Conservation (phyloP, 2,113 vertebrate genomes). For the Mola mola region DNA sequence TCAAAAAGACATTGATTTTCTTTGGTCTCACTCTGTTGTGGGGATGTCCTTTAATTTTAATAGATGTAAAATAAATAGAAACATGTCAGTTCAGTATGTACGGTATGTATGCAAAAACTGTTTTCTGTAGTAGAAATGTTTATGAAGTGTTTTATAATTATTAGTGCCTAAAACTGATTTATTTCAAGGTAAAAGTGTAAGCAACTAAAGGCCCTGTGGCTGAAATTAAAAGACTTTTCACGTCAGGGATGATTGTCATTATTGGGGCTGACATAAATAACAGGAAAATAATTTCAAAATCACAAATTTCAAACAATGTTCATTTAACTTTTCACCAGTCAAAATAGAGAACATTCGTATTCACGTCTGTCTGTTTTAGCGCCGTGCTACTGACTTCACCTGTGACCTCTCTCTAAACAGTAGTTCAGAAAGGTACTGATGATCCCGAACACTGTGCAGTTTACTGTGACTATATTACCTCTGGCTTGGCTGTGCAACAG, state of each 20-base stretch:
- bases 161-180: neutral
- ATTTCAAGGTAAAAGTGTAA: neutral
- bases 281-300: no score
- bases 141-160: neutral
- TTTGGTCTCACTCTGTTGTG: slow-evolving; percentile 7
- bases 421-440: slow-evolving; percentile 33
- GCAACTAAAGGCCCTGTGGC: neutral
- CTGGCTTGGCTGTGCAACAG: slow-evolving; percentile 21
- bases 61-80: neutral
- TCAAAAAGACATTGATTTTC: no score
- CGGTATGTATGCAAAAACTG: neutral
- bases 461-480: slow-evolving; percentile 35
- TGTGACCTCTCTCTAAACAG: slow-evolving; percentile 45
- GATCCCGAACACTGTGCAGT: slow-evolving; percentile 25
- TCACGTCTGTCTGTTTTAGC: slow-evolving; percentile 46
- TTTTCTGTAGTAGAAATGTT: neutral
- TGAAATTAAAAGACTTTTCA: slow-evolving; percentile 6
- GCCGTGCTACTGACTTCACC: slow-evolving; percentile 41
- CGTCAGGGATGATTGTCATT: no score
- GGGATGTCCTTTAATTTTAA: slow-evolving; percentile 3
- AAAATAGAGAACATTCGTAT: no score
- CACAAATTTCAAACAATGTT: no score
- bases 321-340: no score
- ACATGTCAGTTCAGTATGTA: neutral
- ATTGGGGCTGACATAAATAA: neutral